A percentile compares a stretch with the other conserved stretches of the same genome.
These are phyloP conservation scores for Felis chaus DNA, from an alignment of 2,113 vertebrate species.

Conservation along the genomic window DNA sequence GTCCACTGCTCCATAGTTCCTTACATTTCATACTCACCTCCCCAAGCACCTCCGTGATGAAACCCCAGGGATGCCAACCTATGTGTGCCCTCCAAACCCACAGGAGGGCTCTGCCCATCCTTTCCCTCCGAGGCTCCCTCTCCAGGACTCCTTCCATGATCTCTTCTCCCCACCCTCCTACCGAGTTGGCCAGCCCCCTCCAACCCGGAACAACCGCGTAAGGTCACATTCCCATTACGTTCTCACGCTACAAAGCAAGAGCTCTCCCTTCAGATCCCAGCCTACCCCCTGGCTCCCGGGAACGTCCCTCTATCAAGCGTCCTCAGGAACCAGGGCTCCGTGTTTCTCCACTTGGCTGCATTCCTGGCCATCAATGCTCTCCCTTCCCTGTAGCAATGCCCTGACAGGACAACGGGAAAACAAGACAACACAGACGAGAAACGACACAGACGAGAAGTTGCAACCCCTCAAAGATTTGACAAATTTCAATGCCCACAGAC, in stretches of 20 bases:
- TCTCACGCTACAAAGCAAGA: neutral
- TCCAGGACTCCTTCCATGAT: neutral
- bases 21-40: neutral
- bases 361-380: neutral
- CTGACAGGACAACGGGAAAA: no score
- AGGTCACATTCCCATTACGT: neutral
- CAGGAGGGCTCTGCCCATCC: no score
- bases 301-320: neutral
- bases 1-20: neutral
- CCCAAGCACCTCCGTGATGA: neutral
- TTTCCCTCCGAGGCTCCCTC: neutral
- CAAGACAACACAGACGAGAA: neutral
- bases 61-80: neutral
- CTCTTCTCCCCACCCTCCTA: neutral
- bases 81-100: neutral
- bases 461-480: neutral
- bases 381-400: neutral
- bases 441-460: neutral
- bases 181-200: neutral
- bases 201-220: neutral
- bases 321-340: neutral
- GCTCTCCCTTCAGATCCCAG: accelerated
- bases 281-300: neutral
- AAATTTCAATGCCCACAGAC: neutral
- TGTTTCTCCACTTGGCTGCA: neutral